phyloP scores from a whole-genome alignment of 2,797 vertebrate genomes.

The Phrynocephalus forsythii region DNA sequence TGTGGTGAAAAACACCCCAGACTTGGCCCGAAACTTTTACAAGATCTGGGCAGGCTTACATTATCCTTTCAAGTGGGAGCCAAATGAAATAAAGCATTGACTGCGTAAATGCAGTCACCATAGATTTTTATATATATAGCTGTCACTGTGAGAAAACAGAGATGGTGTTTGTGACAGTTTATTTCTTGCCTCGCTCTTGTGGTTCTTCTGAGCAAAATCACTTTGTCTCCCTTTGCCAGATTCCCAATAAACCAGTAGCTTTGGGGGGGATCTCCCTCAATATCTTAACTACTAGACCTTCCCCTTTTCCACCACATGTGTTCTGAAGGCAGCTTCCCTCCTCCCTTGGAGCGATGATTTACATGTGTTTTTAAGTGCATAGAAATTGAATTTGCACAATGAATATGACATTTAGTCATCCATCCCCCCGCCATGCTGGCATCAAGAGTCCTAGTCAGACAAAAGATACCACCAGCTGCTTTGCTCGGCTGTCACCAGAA shows the following conservation, averaged over 20 bases:
- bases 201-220: background rate
- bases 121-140: background rate
- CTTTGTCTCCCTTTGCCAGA: background rate
- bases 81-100: background rate
- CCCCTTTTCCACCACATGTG: background rate
- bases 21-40: background rate
- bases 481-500: constrained; percentile 5
- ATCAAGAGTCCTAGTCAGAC: background rate
- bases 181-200: background rate
- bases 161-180: background rate
- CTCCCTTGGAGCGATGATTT: background rate
- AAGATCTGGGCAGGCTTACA: background rate
- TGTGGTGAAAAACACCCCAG: background rate
- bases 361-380: background rate
- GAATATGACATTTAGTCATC: background rate
- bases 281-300: background rate
- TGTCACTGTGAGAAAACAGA: background rate
- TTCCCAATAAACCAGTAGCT: background rate
- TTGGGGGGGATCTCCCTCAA: background rate
- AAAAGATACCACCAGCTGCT: background rate
- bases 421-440: background rate
- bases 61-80: background rate
- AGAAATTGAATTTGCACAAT: background rate
- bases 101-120: background rate
- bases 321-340: background rate